Base-by-base conservation (phyloP, 2,113 vertebrate genomes). In the Lophochroa leadbeateri region DNA sequence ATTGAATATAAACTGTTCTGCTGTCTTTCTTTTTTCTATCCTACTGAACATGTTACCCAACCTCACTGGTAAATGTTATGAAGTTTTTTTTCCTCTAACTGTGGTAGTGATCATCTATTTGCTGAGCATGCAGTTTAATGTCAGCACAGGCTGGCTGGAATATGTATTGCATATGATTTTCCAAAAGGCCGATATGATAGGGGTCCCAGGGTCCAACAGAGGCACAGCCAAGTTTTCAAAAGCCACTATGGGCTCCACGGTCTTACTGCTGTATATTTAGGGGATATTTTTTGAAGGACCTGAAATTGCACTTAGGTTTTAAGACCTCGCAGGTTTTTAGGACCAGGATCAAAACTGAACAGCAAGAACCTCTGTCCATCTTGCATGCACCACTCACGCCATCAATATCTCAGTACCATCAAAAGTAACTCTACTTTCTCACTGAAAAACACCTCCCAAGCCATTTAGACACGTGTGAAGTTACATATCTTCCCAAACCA, bases 401-500 rank as follows among this genome's bases (percentile, higher is more conserved):
- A 64, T 20, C n/a, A 21, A 7, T 67, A 44, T 8, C 16, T 49
- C 31, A 23, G 11, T 47, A 11, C 23, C 52, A 11, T 31, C 13
- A 61, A 90, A 72, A 92, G 69, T 46, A 17, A 28, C 64, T 65
- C 44, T 13, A 9, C 7, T 46, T 65, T 49, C 25, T 29, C 47
- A 13, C 64, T 3, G 7, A 46, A 82, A 88, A 65, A 28, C 9
- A 9, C 0, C 10, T 67, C 46, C 7, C 0, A 1, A 63, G 46
- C 11, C 35, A 41, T 27, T 7, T 35, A 31, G 25, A 49, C 24
- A 33, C 9, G 41, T 2, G 16, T 4, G 27, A 61, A 35, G 17
- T 43, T n/a, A 49, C 0, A 0, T 12, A 5, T 46, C 1, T 0
- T 55, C 10, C n/a, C 46, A 84, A 67, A 69, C 1, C 1, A 0